Evolutionary conservation across 1,140 invertebrate species (phyloP), one percentile per base, ranked within the genome.

Genomic region (Phenacoccus solenopsis): DNA sequence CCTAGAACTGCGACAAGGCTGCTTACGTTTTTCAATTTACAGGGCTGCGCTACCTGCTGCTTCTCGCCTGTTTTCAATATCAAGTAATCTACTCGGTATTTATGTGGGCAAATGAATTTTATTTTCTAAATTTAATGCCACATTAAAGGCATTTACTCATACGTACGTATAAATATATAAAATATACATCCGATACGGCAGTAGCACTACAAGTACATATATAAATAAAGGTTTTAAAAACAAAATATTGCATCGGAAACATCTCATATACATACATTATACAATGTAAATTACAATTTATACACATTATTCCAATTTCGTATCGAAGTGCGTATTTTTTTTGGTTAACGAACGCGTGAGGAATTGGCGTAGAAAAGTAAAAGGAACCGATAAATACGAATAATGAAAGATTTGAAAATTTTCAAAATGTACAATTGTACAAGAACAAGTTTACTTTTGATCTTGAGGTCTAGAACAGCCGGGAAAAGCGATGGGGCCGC

Each of bases 401-500:
- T n/a, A n/a, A n/a, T n/a, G n/a, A n/a, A n/a, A n/a, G n/a, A n/a
- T n/a, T n/a, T n/a, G n/a, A n/a, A n/a, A n/a, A n/a, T n/a, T n/a
- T n/a, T n/a, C n/a, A n/a, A n/a, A n/a, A n/a, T n/a, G n/a, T n/a
- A n/a, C n/a, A n/a, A n/a, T n/a, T n/a, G n/a, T n/a, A n/a, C n/a
- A n/a, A n/a, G 32, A 9, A 38, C 32, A 38, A 10, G 2, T 5
- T 64, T 64, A 64, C 25, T 64, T 64, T 22, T 64, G 59, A 27
- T 64, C 59, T 24, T 64, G 59, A 1, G 71, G 73, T 16, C 72
- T 35, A 1, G 74, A 72, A 68, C 73, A 73, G 12, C 73, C 74
- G 1, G 74, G 73, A 70, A 75, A 75, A 13, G 74, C 74, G 21
- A 75, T 73, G 13, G 70, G 67, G 13, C 71, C 72, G 13, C 72